phyloP scores from a whole-genome alignment of 2,113 vertebrate genomes.

The Ifrita kowaldi region DNA sequence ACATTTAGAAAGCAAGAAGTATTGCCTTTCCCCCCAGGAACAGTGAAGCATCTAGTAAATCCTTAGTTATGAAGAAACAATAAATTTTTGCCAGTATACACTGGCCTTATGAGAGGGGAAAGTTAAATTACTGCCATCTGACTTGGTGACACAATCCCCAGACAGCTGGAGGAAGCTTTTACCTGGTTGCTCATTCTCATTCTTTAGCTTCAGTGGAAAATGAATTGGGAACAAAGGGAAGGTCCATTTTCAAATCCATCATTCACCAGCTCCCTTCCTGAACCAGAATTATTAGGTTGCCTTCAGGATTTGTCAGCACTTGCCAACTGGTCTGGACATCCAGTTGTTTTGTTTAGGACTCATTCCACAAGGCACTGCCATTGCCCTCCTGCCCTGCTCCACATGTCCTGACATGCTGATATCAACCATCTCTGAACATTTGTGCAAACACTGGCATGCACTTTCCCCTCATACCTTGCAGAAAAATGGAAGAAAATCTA shows the following conservation, averaged over 20 bases:
- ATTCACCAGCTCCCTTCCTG: neutral
- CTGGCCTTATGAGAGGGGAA: neutral
- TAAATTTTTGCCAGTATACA: conserved; percentile 24
- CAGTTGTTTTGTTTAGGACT: neutral
- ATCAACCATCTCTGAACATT: neutral
- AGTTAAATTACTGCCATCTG: conserved; percentile 41
- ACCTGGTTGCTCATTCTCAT: neutral
- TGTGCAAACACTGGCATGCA: neutral
- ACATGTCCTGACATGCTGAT: accelerated
- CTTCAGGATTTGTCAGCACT: neutral
- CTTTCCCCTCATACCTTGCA: neutral
- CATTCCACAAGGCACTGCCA: accelerated
- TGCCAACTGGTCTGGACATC: neutral
- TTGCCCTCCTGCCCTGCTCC: neutral
- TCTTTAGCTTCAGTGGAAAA: conserved; percentile 12
- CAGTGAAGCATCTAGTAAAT: conserved; percentile 25
- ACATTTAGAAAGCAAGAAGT: conserved; percentile 49
- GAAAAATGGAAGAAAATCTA: neutral
- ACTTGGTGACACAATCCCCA: conserved; percentile 23
- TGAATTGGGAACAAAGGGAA: conserved; percentile 17
- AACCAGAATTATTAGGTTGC: neutral
- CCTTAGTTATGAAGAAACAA: conserved; percentile 46
- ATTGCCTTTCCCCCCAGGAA: neutral
- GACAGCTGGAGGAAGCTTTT: neutral
- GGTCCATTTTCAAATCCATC: conserved; percentile 11